Evolutionary conservation across 2,113 vertebrate species (phyloP).

Genomic region (Carlito syrichta): DNA sequence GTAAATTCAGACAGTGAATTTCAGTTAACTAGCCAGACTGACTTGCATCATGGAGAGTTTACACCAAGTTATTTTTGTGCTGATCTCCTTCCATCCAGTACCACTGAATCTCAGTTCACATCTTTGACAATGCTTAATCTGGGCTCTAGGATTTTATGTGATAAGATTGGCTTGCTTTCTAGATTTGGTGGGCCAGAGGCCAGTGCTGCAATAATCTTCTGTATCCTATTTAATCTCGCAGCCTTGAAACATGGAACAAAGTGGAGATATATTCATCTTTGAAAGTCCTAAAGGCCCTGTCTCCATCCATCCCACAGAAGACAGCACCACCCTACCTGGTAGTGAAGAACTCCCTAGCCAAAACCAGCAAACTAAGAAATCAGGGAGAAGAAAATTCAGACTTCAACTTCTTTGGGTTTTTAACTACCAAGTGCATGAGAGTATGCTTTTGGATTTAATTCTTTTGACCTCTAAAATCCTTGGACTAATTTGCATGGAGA

Average conservation of each 20-base stretch:
- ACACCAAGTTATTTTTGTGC: not conserved
- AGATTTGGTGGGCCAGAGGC: not conserved
- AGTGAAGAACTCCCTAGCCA: not conserved
- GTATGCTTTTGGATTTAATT: slow-evolving; percentile 42
- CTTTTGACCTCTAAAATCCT: slow-evolving; percentile 50
- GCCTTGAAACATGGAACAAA: not conserved
- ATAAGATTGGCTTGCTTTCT: not conserved
- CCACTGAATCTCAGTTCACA: not conserved
- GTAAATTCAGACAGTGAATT: not conserved
- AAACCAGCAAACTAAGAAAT: not conserved
- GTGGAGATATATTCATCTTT: not conserved
- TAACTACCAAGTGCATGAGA: not conserved
- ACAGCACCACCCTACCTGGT: not conserved
- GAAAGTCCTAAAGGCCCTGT: not conserved
- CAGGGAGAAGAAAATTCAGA: not conserved
- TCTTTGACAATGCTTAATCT: not conserved
- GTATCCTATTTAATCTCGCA: not conserved
- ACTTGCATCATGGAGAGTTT: not conserved
- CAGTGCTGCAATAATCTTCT: not conserved
- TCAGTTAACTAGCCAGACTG: not conserved
- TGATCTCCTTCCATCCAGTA: not conserved
- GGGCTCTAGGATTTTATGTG: not conserved
- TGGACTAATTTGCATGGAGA: slow-evolving; percentile 33
- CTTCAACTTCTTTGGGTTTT: slow-evolving; percentile 7
- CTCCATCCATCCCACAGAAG: not conserved